These are phyloP conservation scores for Hippocampus guttulatus DNA, from an alignment of 2,113 vertebrate genomes.

Conservation along the genomic window DNA sequence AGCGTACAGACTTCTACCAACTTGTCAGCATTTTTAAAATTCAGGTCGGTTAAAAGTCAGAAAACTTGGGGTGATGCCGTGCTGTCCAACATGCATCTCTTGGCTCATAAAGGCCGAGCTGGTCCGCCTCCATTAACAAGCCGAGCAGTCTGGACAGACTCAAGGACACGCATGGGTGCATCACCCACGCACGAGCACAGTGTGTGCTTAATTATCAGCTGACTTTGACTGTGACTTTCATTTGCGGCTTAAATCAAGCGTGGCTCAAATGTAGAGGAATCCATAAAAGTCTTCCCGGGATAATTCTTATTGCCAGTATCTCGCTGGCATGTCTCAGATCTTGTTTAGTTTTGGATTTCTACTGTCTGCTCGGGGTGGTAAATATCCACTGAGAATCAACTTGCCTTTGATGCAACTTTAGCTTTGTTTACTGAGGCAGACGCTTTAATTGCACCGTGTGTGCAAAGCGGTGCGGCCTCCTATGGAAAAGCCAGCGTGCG, in stretches of 20 bases:
- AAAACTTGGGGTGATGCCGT: not conserved
- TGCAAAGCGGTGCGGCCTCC: constrained; percentile 25
- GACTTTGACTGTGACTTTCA: constrained; percentile 54
- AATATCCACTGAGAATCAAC: constrained; percentile 65
- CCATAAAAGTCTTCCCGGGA: constrained; percentile 29
- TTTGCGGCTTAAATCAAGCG: constrained; percentile 42
- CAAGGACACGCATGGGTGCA: constrained; percentile 4
- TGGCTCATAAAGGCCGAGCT: constrained; percentile 11
- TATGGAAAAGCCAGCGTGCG: constrained; percentile 15
- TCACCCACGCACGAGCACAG: constrained; percentile 17
- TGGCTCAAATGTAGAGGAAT: constrained; percentile 41
- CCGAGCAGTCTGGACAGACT: not conserved
- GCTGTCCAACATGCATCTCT: constrained; percentile 1
- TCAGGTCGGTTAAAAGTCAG: not conserved
- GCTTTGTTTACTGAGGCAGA: constrained; percentile 58
- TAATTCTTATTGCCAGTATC: constrained; percentile 34
- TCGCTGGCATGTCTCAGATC: constrained; percentile 40
- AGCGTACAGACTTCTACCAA: not conserved
- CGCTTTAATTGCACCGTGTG: constrained; percentile 61
- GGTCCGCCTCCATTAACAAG: constrained; percentile 17
- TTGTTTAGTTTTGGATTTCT: constrained; percentile 64
- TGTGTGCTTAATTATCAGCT: constrained; percentile 42
- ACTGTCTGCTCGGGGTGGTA: constrained; percentile 53
- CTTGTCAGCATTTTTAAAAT: not conserved
- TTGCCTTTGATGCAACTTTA: constrained; percentile 49